Evolutionary conservation across 2,113 vertebrate species (phyloP).

Genomic region (Lipophrys pholis): DNA sequence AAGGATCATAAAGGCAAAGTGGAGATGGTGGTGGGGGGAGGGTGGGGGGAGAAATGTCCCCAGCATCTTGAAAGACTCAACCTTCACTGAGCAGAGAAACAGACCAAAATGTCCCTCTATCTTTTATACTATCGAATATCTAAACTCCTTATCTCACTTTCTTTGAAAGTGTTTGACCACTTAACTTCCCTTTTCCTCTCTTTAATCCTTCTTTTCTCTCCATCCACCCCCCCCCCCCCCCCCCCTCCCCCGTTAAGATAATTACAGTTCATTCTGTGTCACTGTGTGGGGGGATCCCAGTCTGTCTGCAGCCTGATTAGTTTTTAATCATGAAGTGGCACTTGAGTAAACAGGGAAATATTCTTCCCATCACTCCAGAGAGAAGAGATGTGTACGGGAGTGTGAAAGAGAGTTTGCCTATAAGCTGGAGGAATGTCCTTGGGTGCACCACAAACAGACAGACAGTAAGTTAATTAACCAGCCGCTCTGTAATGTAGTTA

Average conservation of each 20-base stretch:
- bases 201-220: slow-evolving; percentile 4
- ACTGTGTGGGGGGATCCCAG: slow-evolving; percentile 66
- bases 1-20: too few species aligned
- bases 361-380: slow-evolving; percentile 65
- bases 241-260: slow-evolving; percentile 57
- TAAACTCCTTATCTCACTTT: not conserved
- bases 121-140: too few species aligned
- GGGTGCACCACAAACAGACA: slow-evolving; percentile 64
- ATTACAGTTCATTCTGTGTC: slow-evolving; percentile 67
- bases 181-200: not conserved
- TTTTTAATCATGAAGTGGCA: slow-evolving; percentile 80
- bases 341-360: slow-evolving; percentile 78
- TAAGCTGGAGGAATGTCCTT: slow-evolving; percentile 64
- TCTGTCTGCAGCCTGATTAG: slow-evolving; percentile 74
- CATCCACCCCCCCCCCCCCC: not conserved
- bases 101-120: too few species aligned
- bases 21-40: too few species aligned
- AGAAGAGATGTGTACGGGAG: slow-evolving; percentile 24
- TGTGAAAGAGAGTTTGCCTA: slow-evolving; percentile 50
- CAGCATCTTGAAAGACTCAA: too few species aligned
- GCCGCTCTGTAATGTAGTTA: slow-evolving; percentile 59
- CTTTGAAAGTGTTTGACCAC: not conserved
- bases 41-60: too few species aligned
- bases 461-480: slow-evolving; percentile 69
- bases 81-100: too few species aligned